Conservation (phyloP, 1,140 invertebrate species). For the Drosophila oshimai region DNA sequence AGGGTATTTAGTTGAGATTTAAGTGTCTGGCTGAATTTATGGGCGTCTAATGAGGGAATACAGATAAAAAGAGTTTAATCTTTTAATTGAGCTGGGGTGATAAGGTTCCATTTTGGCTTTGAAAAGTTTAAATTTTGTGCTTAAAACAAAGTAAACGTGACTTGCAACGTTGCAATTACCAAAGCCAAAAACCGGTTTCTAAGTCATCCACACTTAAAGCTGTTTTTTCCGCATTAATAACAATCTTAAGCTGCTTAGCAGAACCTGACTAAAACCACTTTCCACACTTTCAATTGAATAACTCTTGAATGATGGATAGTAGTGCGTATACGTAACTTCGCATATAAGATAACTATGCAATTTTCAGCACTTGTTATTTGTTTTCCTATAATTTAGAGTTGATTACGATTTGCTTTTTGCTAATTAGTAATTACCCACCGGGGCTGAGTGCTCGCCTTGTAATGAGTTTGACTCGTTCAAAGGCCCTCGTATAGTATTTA, state of each 20-base stretch:
- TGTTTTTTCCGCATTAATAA: neutral
- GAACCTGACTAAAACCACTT: neutral
- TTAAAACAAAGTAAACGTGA: neutral
- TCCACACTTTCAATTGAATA: conserved; percentile 9
- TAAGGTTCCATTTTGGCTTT: no score
- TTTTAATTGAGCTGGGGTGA: no score
- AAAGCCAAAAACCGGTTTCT: conserved; percentile 4
- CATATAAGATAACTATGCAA: neutral
- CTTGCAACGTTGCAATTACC: neutral
- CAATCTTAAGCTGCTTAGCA: neutral
- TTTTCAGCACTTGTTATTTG: conserved; percentile 9
- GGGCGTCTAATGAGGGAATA: neutral
- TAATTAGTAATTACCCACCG: conserved; percentile 19
- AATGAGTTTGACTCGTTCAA: neutral
- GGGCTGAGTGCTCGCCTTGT: neutral
- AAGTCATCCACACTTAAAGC: neutral
- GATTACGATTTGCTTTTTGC: neutral
- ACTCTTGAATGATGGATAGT: neutral
- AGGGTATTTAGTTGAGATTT: no score
- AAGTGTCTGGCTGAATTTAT: neutral
- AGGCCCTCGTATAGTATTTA: neutral
- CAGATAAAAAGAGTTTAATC: neutral
- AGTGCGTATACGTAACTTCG: neutral
- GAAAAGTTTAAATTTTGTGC: no score
- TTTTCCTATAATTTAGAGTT: neutral